Base-by-base conservation (phyloP, 2,888 invertebrate genomes). In the Drosophila atripex region DNA sequence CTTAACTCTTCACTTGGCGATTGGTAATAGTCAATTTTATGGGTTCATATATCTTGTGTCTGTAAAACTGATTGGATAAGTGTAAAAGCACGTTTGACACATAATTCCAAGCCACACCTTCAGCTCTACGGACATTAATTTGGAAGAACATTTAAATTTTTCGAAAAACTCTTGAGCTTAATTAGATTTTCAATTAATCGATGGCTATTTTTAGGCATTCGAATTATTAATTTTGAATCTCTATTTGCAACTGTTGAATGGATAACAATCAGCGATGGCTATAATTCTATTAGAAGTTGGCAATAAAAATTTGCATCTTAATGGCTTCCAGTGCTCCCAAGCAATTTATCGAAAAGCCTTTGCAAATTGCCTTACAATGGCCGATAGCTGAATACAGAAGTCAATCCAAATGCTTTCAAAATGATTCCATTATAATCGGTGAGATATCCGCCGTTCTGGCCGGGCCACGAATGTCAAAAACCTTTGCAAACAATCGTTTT, bases 361-460 rank as follows among this genome's bases (percentile, higher is more conserved):
- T 71, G 56, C 11, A 55, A 73, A 75, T 66, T 60, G 56, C 59
- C 55, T 28, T 51, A 45, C 51, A 61, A 50, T 43, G 43, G 14
- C 28, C 49, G 30, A 59, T 52, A 57, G 28, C 52, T 41, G 45
- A 43, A 68, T 54, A 80, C 80, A 80, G 80, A 72, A 84, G 80
- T 76, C 84, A 59, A 57, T 77, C 64, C 64, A 66, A 64, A 50
- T 68, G 76, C 63, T 63, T 76, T 69, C 35, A 45, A 71, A 77
- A 77, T 71, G 52, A 64, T 76, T 77, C 76, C 52, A 74, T 68
- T 71, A 71, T 63, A 64, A 57, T 63, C 46, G 61, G 69, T 73
- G 61, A 65, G 77, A 66, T 75, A 68, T 71, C 71, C 46, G 41
- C 21, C 39, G 28, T 58, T 70, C 61, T 50, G 49, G 54, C 21